Evolutionary conservation across 2,797 vertebrate genomes (phyloP).

Genomic region (Poecilia wingei): DNA sequence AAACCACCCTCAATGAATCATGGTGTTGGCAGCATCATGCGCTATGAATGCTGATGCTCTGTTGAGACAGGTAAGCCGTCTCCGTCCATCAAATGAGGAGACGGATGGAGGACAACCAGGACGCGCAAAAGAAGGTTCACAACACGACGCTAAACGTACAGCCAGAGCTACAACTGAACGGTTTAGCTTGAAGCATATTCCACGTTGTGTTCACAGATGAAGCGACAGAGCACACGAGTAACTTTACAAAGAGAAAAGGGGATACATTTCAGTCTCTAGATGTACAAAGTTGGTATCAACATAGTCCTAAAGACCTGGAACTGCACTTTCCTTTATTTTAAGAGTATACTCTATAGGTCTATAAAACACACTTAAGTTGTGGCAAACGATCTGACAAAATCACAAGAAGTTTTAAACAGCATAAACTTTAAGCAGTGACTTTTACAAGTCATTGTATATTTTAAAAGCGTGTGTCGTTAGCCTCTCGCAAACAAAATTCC

Average conservation of each 20-base stretch:
- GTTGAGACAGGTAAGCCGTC: not conserved
- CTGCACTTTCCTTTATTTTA: not conserved
- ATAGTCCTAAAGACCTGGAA: not conserved
- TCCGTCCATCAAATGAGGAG: not conserved
- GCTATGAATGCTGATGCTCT: not conserved
- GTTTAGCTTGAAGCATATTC: not conserved
- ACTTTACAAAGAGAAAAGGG: not conserved
- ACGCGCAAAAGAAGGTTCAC: not conserved
- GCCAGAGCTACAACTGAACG: not conserved
- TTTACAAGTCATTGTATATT: not conserved
- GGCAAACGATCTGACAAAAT: not conserved
- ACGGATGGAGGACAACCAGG: not conserved
- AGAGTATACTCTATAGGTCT: not conserved
- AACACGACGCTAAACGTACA: not conserved
- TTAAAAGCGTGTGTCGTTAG: slow-evolving; percentile 4
- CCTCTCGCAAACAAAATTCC: slow-evolving; percentile 46
- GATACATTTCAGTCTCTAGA: not conserved
- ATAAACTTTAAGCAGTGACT: not conserved
- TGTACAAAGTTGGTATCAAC: not conserved
- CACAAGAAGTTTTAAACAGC: not conserved
- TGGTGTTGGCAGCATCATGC: not conserved
- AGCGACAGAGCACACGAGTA: not conserved
- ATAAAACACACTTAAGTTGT: not conserved
- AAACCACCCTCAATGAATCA: not conserved
- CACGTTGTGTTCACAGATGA: not conserved